Percentiles rank a stretch among this genome's conserved stretches.
Conservation (phyloP, 2,113 vertebrate genomes). For the Alosa alosa region DNA sequence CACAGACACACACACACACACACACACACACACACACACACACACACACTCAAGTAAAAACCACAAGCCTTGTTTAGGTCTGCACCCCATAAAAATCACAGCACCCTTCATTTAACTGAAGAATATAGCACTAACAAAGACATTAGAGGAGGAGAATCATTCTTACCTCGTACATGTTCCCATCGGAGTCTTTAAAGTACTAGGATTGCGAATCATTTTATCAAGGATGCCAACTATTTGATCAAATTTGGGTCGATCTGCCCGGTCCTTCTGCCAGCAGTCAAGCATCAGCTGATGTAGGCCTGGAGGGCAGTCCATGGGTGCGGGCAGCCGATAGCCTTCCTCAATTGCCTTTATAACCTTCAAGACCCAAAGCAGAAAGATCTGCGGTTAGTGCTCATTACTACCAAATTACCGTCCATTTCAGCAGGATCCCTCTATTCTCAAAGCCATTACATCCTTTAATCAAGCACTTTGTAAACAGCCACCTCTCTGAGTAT, state of each 20-base stretch:
- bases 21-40: neutral
- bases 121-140: neutral
- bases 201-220: slow-evolving; percentile 99
- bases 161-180: slow-evolving; percentile 94
- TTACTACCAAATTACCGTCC: slow-evolving; percentile 18
- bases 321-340: slow-evolving; percentile 95
- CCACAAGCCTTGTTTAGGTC: neutral
- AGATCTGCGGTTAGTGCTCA: slow-evolving; percentile 20
- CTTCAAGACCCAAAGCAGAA: slow-evolving; percentile 62
- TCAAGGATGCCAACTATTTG: slow-evolving; percentile 97
- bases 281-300: slow-evolving; percentile 98
- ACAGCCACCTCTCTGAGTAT: slow-evolving; percentile 25
- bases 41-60: neutral
- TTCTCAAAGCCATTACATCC: slow-evolving; percentile 9
- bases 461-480: slow-evolving; percentile 45
- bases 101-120: neutral
- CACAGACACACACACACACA: neutral
- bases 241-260: slow-evolving; percentile 97
- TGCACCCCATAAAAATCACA: neutral
- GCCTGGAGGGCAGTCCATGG: slow-evolving; percentile 97
- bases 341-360: slow-evolving; percentile 99
- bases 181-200: slow-evolving; percentile 93
- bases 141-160: slow-evolving; percentile 22
- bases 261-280: slow-evolving; percentile 97
- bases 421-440: slow-evolving; percentile 11